Evolutionary conservation across 2,113 vertebrate genomes (phyloP), one percentile per base, ranked within the genome.

Genomic region (Seriola rivoliana): DNA sequence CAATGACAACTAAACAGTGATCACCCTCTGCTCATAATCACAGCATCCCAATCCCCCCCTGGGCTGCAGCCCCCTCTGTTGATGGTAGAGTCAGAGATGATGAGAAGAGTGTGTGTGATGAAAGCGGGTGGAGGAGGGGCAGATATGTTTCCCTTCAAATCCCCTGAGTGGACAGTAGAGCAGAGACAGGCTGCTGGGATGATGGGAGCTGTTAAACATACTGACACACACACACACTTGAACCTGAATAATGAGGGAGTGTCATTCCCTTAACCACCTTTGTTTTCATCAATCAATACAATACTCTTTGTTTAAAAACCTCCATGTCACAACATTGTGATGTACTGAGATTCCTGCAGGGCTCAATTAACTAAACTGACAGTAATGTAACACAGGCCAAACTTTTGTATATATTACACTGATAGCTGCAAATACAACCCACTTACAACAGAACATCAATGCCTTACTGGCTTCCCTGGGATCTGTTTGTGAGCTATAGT

Each of bases 41-140:
- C 48, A 34, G 38, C 71, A 67, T 67, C 65, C 11, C 36, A 50
- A 0, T 14, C 44, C 40, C 68, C 54, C 58, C 65, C 17, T 4
- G 60, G 66, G 10, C 59, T 2, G 0, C 48, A 16, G 36, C 38
- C 69, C 36, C 23, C 29, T 40, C 71, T 71, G 57, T 66, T 67
- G 66, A 42, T 75, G n/a, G 14, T 25, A 17, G n/a, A 70, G 40
- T 25, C 57, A 77, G 65, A 29, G 65, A 82, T 74, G 66, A 81
- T 66, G 65, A 76, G 64, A 36, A 14, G 65, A 48, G 80, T 79
- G 58, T 75, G 46, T 77, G 52, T 50, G 69, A 72, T 81, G 78
- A 80, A 67, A 44, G 75, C 12, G 44, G 67, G 60, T 29, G 75
- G 84, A 81, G 86, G 86, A 88, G 52, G 86, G 84, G 78, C 62